Base-by-base conservation (phyloP, 92 coral and sea anemone species). In the Epizoanthus ramosus region DNA sequence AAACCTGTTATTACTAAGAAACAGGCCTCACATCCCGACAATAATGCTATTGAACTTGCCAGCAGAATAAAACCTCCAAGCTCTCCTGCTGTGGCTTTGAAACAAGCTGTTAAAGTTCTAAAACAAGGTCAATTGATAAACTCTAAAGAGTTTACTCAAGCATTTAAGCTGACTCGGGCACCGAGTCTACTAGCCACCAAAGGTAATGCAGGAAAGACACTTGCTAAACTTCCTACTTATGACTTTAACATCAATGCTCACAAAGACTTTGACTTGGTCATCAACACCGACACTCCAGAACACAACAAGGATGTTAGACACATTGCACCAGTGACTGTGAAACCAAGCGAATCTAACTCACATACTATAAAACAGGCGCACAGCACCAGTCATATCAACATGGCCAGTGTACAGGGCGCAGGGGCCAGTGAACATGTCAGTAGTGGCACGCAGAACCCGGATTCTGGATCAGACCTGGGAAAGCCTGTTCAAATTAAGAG, bases 211-310 rank as follows among this genome's bases (percentile, higher is more conserved):
- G 70, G 22, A 21, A 22, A 31, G n/a, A 59, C 61, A 5, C 5
- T 39, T 58, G 28, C 45, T 18, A 43, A 60, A 33, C 7, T 77
- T 77, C 82, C 71, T 12, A 43, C 35, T n/a, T 60, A 59, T 63
- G 41, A 22, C 28, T 58, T 19, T 43, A 25, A 77, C 71, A 63
- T 21, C 8, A 58, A 47, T 3, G 22, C 65, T 21, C 28, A 19
- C 58, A 35, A 57, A 13, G 15, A 41, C 41, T 47, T 77, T 41
- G 82, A 77, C 52, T 57, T 77, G 33, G 57, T 71, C 0, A 47
- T 71, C 17, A 56, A 71, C 19, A 39, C 69, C 3, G 50, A 68
- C 57, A 13, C 71, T 7, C 14, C 17, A 13, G 35, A n/a, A 39
- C 14, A 22, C 22, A 77, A 60, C 54, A 61, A 19, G 8, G 24